phyloP scores from a whole-genome alignment of 2,797 vertebrate genomes.

The Eidolon dupreanum region DNA sequence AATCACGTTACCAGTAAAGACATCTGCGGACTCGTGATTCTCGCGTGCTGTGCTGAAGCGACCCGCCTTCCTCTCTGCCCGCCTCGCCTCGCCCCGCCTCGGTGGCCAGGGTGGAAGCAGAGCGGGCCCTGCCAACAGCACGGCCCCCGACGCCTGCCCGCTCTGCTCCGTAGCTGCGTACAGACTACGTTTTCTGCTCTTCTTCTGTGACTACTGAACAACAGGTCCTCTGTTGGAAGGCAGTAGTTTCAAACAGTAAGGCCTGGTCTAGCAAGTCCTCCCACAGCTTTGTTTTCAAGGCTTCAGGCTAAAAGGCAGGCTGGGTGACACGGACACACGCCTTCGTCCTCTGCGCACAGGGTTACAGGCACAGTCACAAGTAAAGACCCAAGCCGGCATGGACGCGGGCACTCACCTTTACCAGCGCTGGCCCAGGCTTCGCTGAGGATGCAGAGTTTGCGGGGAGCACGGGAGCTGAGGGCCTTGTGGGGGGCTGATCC shows the following conservation, averaged over 20 bases:
- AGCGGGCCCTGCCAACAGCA: not conserved
- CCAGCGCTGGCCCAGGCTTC: conserved; percentile 89
- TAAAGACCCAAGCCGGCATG: not conserved
- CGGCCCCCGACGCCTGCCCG: not conserved
- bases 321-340: not conserved
- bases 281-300: not conserved
- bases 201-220: not conserved
- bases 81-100: not conserved
- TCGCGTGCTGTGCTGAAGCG: not conserved
- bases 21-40: not conserved
- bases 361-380: not conserved
- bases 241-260: not conserved
- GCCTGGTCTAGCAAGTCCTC: not conserved
- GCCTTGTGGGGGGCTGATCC: conserved; percentile 85
- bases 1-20: not conserved
- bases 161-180: not conserved
- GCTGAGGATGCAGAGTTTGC: conserved; percentile 80
- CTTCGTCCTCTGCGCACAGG: not conserved
- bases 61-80: not conserved
- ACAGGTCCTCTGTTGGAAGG: not conserved
- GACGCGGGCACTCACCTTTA: conserved; percentile 90
- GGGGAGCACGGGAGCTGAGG: conserved; percentile 80
- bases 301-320: not conserved
- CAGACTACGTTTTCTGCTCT: not conserved
- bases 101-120: not conserved